Evolutionary conservation across 2,888 invertebrate species (phyloP).

Genomic region (Monochamus alternatus): DNA sequence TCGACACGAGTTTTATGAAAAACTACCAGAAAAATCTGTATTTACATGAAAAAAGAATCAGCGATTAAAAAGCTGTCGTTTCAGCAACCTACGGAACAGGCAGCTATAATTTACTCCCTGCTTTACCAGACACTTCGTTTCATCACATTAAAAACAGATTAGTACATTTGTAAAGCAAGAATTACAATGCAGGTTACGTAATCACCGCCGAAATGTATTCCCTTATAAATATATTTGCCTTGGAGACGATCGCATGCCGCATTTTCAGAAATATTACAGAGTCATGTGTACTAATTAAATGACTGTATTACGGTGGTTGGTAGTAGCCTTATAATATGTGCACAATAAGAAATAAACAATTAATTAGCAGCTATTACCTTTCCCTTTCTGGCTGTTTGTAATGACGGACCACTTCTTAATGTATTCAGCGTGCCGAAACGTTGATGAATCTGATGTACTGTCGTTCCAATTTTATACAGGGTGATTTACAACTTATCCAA

Average conservation of each 20-base stretch:
- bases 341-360: constrained; percentile 38
- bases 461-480: too few relatives aligned
- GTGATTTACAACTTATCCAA: too few relatives aligned
- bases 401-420: not conserved
- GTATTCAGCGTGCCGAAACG: too few relatives aligned
- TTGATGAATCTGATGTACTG: too few relatives aligned
- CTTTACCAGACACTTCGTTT: not conserved
- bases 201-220: not conserved
- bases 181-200: constrained; percentile 4
- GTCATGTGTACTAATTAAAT: constrained; percentile 43
- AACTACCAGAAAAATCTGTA: not conserved
- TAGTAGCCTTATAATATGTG: constrained; percentile 33
- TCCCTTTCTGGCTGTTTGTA: not conserved
- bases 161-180: constrained; percentile 15
- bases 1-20: not conserved
- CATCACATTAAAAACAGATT: constrained; percentile 26
- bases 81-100: too few relatives aligned
- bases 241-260: constrained; percentile 14
- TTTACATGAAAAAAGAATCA: too few relatives aligned
- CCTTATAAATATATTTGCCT: constrained; percentile 19
- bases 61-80: too few relatives aligned
- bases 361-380: constrained; percentile 28
- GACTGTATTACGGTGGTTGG: constrained; percentile 29
- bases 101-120: not conserved
- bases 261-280: constrained; percentile 39